Conservation (phyloP, 2,113 vertebrate genomes). For the Sapayoa aenigma region DNA sequence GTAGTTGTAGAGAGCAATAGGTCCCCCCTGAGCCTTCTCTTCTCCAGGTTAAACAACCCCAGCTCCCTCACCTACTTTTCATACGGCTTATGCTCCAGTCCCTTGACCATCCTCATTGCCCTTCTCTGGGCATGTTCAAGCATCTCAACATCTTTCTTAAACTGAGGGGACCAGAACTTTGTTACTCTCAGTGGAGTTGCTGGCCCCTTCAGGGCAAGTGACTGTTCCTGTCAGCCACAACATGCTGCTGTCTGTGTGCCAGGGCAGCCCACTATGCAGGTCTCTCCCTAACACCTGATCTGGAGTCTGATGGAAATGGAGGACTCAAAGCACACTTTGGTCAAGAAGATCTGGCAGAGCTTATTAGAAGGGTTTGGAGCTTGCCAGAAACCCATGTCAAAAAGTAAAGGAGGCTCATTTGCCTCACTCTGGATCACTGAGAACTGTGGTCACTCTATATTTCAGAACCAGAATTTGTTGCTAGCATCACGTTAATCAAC, state of each 20-base stretch:
- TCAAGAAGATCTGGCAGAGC: background rate
- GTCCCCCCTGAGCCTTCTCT: too few relatives aligned
- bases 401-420: background rate
- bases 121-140: too few relatives aligned
- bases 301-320: background rate
- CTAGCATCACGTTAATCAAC: background rate
- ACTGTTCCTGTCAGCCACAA: background rate
- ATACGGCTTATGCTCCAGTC: too few relatives aligned
- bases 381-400: background rate
- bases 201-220: background rate
- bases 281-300: background rate
- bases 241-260: accelerated
- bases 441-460: background rate
- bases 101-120: too few relatives aligned
- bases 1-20: too few relatives aligned
- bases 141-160: too few relatives aligned
- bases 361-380: background rate
- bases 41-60: too few relatives aligned
- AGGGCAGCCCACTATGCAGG: background rate
- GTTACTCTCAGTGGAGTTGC: background rate
- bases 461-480: background rate
- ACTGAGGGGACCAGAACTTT: too few relatives aligned
- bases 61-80: too few relatives aligned
- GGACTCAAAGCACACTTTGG: background rate
- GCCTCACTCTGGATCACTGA: background rate